Base-by-base conservation (phyloP, 2,888 invertebrate genomes). In the Campopleginae sp. region DNA sequence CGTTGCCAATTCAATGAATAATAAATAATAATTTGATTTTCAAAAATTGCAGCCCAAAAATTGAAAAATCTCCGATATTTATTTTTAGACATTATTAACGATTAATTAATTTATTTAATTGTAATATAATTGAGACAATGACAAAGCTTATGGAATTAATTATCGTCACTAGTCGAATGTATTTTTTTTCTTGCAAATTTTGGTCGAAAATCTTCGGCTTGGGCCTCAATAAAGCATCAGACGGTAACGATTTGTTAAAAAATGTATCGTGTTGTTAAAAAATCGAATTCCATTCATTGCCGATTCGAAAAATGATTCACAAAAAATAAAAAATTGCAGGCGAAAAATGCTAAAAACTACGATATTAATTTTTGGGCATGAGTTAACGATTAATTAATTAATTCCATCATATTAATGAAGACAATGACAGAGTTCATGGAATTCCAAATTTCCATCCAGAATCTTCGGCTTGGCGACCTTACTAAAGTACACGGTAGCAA, bases 271-370 rank as follows among this genome's bases (percentile, higher is more conserved):
- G 44, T 17, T 23, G 61, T 23, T 42, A 31, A 46, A 27, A 27
- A 68, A 75, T 46, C 46, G 33, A 63, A 70, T 81, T 81, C 31
- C 23, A 42, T 42, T 33, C 7, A 12, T 44, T 70, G 19, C n/a
- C 42, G 63, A 74, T 66, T 42, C 71, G 31, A 71, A 65, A 61
- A 75, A 63, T 75, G 71, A 75, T 79, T 79, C 61, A 44, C 58
- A n/a, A 8, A 31, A 31, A 48, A 79, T 19, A 6, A 23, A 23
- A 23, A 54, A 0, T 17, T 38, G 31, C 31, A 31, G 31, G 12
- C 6, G n/a, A 19, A 51, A 51, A 51, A 51, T 51, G 7, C 7
- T 51, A 51, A 1, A 3, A 51, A 51, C 8, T 51, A 14, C 4
- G 14, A 46, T 46, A 46, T 46, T 14, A 3, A 51, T 51, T 51